Evolutionary conservation across 2,797 vertebrate species (phyloP), one percentile per base, ranked within the genome.

Genomic region (Xenopus petersii): DNA sequence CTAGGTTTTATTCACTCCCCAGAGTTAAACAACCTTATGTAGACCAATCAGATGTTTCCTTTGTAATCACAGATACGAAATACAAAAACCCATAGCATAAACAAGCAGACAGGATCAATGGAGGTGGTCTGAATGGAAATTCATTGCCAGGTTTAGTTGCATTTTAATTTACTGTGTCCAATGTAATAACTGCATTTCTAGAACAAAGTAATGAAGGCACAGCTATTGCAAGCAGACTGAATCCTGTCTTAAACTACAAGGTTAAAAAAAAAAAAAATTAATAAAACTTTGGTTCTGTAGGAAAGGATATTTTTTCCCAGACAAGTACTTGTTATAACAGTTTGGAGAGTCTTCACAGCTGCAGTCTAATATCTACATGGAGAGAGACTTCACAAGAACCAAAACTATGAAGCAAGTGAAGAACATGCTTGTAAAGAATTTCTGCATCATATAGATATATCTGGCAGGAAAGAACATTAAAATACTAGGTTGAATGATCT

Each of bases 301-400:
- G 82, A 87, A 56, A 87, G 85, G 88, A 56, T 79, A 60, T 60
- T 81, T 76, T 51, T 82, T 21, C 21, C 82, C 83, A 85, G 84
- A 87, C 82, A 85, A 86, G 85, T 84, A 86, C 84, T 83, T 81
- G 86, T 88, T 91, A 88, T 86, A 80, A 42, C 8, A 42, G 87
- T 83, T 82, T 89, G 80, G 64, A 78, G 85, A 86, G 88, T 89
- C 91, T 92, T 89, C 86, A 93, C 88, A 95, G 90, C 92, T 93
- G 92, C 93, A 94, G 89, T 94, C 93, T 89, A 94, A 93, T 94
- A 95, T 42, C 36, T 87, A 93, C 89, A 91, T 92, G 90, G 89
- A 92, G 93, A 92, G 93, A 91, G 91, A 96, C 91, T 93, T 93
- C 91, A 94, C 92, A 90, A 96, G 91, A 96, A 96, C 93, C 93